Percentiles rank a stretch among this genome's conserved stretches.
These are phyloP conservation scores for Aegithalos caudatus DNA, from an alignment of 2,113 vertebrate species.

Conservation along the genomic window DNA sequence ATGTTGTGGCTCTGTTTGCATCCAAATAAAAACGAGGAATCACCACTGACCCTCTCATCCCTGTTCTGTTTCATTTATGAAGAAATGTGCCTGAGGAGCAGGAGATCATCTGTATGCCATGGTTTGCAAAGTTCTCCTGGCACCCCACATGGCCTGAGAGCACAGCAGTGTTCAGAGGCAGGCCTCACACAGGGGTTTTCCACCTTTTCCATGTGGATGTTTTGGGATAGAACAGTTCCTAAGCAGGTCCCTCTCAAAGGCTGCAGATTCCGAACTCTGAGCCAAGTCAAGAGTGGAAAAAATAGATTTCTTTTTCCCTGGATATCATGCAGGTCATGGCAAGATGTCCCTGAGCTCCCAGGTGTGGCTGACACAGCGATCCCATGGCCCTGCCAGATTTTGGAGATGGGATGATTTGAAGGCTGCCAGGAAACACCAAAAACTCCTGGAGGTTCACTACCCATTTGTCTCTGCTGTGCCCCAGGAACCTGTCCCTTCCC, in stretches of 20 bases:
- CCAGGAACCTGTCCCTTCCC: neutral
- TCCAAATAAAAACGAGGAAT: neutral
- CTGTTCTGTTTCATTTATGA: neutral
- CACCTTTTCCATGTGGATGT: neutral
- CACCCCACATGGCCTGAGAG: neutral
- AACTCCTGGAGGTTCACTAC: neutral
- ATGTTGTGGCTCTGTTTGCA: neutral
- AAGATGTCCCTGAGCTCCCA: neutral
- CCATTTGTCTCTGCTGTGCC: neutral
- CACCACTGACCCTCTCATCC: neutral
- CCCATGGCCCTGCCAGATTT: neutral
- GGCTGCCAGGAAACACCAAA: neutral
- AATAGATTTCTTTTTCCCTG: neutral
- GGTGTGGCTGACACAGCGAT: accelerated
- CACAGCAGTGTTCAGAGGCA: neutral
- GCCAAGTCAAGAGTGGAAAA: accelerated
- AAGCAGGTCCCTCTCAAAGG: neutral
- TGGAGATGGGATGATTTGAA: accelerated
- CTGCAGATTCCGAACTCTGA: neutral
- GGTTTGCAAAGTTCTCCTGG: neutral
- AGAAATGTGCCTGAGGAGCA: neutral
- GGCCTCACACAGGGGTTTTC: neutral
- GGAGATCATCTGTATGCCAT: neutral
- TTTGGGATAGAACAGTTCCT: neutral
- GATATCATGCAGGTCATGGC: accelerated